Conservation (phyloP, 2,113 vertebrate genomes). For the Calyptomena viridis region DNA sequence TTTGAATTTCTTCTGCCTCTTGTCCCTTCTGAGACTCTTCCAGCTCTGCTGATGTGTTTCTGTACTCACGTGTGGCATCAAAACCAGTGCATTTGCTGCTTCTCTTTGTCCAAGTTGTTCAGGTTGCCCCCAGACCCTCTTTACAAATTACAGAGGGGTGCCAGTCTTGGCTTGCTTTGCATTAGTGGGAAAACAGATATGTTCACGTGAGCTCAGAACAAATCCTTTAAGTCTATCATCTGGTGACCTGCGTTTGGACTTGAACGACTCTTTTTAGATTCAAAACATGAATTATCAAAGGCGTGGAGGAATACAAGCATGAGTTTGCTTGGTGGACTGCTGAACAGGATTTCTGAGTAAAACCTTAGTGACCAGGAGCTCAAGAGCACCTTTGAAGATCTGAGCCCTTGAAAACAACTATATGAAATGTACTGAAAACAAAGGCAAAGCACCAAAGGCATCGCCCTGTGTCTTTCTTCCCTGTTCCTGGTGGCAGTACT, state of each 20-base stretch:
- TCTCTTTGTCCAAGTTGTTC: neutral
- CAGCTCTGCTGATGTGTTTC: neutral
- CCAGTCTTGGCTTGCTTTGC: neutral
- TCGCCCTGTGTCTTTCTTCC: neutral
- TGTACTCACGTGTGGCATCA: neutral
- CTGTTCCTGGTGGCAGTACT: neutral
- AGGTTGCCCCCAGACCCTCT: neutral
- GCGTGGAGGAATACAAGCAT: neutral
- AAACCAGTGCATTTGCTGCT: neutral
- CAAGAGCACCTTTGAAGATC: neutral
- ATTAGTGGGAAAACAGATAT: neutral
- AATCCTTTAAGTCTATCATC: neutral
- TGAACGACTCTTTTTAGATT: neutral
- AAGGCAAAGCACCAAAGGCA: neutral
- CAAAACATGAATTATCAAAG: neutral
- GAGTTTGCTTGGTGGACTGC: neutral
- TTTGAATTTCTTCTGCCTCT: neutral
- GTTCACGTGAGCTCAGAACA: neutral
- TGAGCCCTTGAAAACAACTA: neutral
- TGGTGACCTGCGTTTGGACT: neutral
- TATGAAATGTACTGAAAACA: neutral
- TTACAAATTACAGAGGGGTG: neutral
- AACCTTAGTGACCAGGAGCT: neutral
- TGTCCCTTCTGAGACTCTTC: neutral
- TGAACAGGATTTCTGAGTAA: neutral